Conservation (phyloP, 2,797 vertebrate species). For the Geotrypetes seraphini region DNA sequence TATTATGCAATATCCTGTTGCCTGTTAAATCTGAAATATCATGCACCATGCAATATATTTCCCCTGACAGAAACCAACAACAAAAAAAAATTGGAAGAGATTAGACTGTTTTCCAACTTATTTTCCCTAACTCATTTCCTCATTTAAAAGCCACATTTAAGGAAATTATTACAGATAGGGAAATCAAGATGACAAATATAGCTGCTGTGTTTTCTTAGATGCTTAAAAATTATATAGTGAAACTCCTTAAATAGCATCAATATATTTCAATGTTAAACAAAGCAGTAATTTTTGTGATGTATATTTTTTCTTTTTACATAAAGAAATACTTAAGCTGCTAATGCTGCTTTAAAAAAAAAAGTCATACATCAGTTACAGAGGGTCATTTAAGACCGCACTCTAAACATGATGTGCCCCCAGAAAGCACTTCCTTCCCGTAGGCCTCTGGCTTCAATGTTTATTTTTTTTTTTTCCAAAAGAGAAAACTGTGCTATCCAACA, state of each 20-base stretch:
- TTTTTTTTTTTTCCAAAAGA: conserved; percentile 25
- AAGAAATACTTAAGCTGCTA: conserved; percentile 11
- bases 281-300: too few relatives aligned
- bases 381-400: conserved; percentile 1
- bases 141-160: background rate
- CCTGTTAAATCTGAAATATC: too few relatives aligned
- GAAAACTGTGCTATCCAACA: conserved; percentile 36
- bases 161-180: background rate
- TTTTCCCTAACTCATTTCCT: too few relatives aligned
- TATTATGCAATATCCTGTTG: too few relatives aligned
- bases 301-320: conserved; percentile 8
- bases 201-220: background rate
- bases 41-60: too few relatives aligned
- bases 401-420: conserved; percentile 8
- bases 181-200: background rate
- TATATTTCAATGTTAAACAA: conserved; percentile 12
- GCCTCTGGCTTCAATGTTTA: conserved; percentile 27
- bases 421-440: conserved; percentile 12
- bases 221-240: conserved; percentile 12
- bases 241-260: conserved; percentile 37
- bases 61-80: too few relatives aligned
- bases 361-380: background rate
- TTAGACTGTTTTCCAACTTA: too few relatives aligned
- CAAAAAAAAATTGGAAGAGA: too few relatives aligned
- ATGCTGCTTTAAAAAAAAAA: conserved; percentile 2